A percentile compares a stretch with the other conserved stretches of the same genome.
Evolutionary conservation across 2,888 invertebrate genomes (phyloP).

Genomic region (Epicampocera succincta): DNA sequence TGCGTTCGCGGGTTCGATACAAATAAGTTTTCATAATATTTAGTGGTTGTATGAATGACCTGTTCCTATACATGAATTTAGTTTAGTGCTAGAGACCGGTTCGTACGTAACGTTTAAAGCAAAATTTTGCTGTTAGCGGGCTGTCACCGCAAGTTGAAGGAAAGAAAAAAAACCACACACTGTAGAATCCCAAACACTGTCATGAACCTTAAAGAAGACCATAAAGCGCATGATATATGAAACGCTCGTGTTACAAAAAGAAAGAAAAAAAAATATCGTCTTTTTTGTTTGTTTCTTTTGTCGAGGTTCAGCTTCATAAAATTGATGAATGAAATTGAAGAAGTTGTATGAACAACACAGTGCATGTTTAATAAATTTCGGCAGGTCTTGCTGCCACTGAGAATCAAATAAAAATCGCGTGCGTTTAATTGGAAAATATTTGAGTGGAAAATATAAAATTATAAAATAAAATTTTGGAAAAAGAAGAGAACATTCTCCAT

Average conservation of each 20-base stretch:
- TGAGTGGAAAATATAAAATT: background rate
- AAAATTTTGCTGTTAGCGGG: slow-evolving; percentile 40
- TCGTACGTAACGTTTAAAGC: slow-evolving; percentile 75
- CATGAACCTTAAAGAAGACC: slow-evolving; percentile 37
- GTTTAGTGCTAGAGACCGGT: slow-evolving; percentile 80
- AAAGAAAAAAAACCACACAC: slow-evolving; percentile 28
- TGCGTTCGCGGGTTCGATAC: background rate
- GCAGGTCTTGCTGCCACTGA: slow-evolving; percentile 16
- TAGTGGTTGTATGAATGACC: slow-evolving; percentile 71
- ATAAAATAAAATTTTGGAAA: slow-evolving; percentile 24
- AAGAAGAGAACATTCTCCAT: slow-evolving; percentile 10
- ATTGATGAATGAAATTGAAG: slow-evolving; percentile 54
- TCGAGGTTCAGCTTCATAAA: slow-evolving; percentile 9
- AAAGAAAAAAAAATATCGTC: slow-evolving; percentile 27
- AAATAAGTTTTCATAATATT: slow-evolving; percentile 35
- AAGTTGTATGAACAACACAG: slow-evolving; percentile 16
- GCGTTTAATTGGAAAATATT: slow-evolving; percentile 49
- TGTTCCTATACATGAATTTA: slow-evolving; percentile 76
- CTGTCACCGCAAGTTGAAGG: slow-evolving; percentile 7
- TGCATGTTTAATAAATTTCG: slow-evolving; percentile 33
- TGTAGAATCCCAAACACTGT: no score
- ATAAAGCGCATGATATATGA: slow-evolving; percentile 57
- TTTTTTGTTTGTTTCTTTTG: no score
- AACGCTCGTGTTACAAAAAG: slow-evolving; percentile 45
- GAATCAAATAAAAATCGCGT: slow-evolving; percentile 38